These are phyloP conservation scores for Araneus ventricosus DNA, from an alignment of 1,140 invertebrate species.

Conservation along the genomic window DNA sequence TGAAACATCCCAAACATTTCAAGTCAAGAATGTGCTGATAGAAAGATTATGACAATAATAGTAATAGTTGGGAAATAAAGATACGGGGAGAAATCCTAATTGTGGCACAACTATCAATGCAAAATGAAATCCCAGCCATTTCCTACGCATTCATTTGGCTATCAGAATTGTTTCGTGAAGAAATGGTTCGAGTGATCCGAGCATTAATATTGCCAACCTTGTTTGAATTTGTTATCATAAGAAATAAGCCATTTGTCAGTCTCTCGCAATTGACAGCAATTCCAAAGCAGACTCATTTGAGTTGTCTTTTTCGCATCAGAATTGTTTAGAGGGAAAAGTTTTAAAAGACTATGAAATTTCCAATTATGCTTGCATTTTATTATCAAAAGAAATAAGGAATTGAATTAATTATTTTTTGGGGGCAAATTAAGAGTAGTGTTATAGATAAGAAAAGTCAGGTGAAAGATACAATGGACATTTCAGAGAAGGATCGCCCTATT, in stretches of 20 bases:
- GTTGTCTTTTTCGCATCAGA: neutral
- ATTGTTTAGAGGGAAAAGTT: neutral
- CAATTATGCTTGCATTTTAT: no score
- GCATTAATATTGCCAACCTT: neutral
- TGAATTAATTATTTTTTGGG: no score
- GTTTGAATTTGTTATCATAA: neutral
- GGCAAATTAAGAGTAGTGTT: no score
- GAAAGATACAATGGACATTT: no score
- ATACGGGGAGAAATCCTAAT: conserved; percentile 46
- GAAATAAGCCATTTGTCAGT: neutral
- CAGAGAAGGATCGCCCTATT: no score
- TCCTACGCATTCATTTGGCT: no score
- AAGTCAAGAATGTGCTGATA: conserved; percentile 61
- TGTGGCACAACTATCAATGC: conserved; percentile 30
- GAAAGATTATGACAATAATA: conserved; percentile 51
- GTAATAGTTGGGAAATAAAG: conserved; percentile 47
- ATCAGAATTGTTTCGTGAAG: neutral
- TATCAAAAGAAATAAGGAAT: neutral
- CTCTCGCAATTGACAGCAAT: no score
- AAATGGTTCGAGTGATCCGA: no score
- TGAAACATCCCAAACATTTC: conserved; percentile 69
- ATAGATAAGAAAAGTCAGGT: no score
- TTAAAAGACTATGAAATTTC: no score
- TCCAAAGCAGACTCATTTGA: no score
- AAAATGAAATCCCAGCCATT: neutral